Evolutionary conservation across 2,888 invertebrate genomes (phyloP), one percentile per base, ranked within the genome.

Genomic region (Drosophila falleni): DNA sequence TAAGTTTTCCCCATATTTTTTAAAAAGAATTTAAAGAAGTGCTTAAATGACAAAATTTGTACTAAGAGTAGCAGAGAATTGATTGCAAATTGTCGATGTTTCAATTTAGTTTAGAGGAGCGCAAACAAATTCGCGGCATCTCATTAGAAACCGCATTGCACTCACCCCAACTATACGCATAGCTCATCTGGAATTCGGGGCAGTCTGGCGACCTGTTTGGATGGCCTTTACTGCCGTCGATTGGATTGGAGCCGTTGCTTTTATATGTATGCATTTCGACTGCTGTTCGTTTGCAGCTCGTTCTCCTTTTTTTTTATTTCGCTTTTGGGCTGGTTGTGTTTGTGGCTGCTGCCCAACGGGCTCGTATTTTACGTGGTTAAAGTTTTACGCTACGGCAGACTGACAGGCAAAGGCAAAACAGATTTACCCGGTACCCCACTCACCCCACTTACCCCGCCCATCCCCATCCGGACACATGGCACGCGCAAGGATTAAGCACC

Each of bases 341-440:
- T 64, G 74, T 16, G 56, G 60, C 56, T 41, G 49, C 50, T 59
- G 78, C 73, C 78, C 78, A 54, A 53, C 63, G 78, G 58, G 55
- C 76, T 74, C 76, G 81, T 78, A 84, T 76, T 84, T 81, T 72
- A 81, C 81, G 84, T 81, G 75, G 81, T 76, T 79, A 81, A 84
- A 73, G 73, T 74, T 83, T 70, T 69, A 68, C 80, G 70, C 68
- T 70, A 59, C 71, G 55, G 39, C 68, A 54, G 58, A 59, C 81
- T 68, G 68, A 61, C 81, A 64, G 59, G 66, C 74, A 44, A 67
- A 54, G 60, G 69, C 78, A 78, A 73, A 78, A 69, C 75, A 64
- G 69, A 71, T 71, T 78, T 65, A 35, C 49, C 56, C 13, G 31
- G 39, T 61, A 50, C 37, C 31, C 39, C 50, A 19, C 41, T 33